Percentiles rank a stretch among this genome's conserved stretches.
These are phyloP conservation scores for Rachycentron canadum DNA, from an alignment of 2,797 vertebrate genomes.

Conservation along the genomic window DNA sequence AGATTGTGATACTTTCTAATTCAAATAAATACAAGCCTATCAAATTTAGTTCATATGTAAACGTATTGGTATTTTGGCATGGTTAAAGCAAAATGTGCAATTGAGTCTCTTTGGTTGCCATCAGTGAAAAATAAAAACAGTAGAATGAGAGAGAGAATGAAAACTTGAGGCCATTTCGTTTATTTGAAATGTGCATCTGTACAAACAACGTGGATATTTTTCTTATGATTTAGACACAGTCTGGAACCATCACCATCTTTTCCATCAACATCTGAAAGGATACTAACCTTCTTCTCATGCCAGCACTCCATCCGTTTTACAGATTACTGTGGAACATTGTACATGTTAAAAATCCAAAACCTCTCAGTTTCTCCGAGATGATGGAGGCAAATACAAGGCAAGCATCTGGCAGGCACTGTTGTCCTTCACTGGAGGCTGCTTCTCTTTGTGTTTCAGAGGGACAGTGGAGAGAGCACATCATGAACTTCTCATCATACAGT, in stretches of 20 bases:
- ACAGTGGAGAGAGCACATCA: conserved; percentile 63
- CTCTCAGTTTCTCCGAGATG: conserved; percentile 34
- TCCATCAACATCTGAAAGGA: conserved; percentile 36
- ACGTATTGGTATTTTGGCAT: background rate
- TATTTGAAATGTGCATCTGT: conserved; percentile 40
- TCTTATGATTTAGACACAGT: conserved; percentile 18
- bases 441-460: conserved; percentile 71
- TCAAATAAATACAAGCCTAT: background rate
- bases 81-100: conserved; percentile 13
- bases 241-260: conserved; percentile 30
- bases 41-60: conserved; percentile 13
- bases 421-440: conserved; percentile 66
- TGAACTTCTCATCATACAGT: conserved; percentile 82
- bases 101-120: conserved; percentile 33
- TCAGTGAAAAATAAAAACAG: conserved; percentile 29
- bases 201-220: conserved; percentile 29
- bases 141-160: conserved; percentile 30
- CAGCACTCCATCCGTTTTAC: conserved; percentile 27
- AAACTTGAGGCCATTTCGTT: conserved; percentile 48
- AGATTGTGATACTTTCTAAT: conserved; percentile 11
- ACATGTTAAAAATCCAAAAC: conserved; percentile 41
- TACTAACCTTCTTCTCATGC: conserved; percentile 33
- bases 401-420: conserved; percentile 56
- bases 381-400: conserved; percentile 51
- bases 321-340: conserved; percentile 49